Evolutionary conservation across 1,140 invertebrate species (phyloP), one percentile per base, ranked within the genome.

Genomic region (Pantala flavescens): DNA sequence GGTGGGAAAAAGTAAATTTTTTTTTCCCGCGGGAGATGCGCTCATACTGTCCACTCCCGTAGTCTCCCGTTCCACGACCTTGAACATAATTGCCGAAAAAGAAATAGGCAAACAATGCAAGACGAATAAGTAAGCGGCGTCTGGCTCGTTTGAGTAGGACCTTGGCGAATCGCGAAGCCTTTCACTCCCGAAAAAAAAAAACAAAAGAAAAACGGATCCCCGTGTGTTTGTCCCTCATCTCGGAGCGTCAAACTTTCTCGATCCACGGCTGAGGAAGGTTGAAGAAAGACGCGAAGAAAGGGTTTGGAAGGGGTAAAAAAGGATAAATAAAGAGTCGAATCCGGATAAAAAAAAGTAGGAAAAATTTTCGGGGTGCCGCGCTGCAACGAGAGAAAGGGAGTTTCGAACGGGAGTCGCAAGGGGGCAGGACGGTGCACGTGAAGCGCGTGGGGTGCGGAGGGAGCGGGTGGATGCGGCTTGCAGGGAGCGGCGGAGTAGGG

Each of bases 401-500:
- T 21, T 63, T 63, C 49, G n/a, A 63, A 63, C n/a, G 49, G 16
- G 49, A 63, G 49, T 21, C 49, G 49, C 49, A 19, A 63, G 16
- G 49, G 49, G 49, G 49, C 49, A 63, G 49, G 49, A 63, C 12
- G 49, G 49, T 63, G 49, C 49, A 63, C 49, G 49, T 5, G 16
- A 21, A 12, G 49, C 43, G 74, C 73, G 24, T 72, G 73, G 49
- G 43, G 75, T 71, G 76, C 72, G 73, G 73, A 74, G 73, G 73
- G 74, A 70, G 72, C 11, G n/a, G 24, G 71, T 71, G 75, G 71
- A 76, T 74, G 72, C 16, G 43, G 23, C 73, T 76, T 71, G 74
- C 74, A 77, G 73, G 74, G n/a, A 28, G 42, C 49, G 74, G 36
- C 43, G 70, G 71, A 77, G 73, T 73, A 71, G 75, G 71, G 75